A percentile compares a stretch with the other conserved stretches of the same genome.
phyloP scores from a whole-genome alignment of 2,888 invertebrate species.

The Chouioia cunea region DNA sequence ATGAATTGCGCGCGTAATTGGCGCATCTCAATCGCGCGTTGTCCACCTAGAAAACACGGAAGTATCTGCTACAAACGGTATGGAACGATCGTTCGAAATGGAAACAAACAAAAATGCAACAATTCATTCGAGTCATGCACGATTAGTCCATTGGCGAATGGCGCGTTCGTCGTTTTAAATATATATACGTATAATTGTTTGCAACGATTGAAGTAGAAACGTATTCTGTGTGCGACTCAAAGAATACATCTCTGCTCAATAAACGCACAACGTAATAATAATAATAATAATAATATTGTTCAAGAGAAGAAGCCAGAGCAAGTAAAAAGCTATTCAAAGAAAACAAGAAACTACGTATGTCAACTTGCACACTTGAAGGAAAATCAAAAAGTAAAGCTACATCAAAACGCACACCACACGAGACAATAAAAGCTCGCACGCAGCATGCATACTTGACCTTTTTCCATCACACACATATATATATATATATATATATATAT shows the following conservation, averaged over 20 bases:
- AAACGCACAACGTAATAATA: conserved; percentile 42
- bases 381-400: too few relatives aligned
- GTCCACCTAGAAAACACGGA: conserved; percentile 47
- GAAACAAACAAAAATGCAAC: conserved; percentile 16
- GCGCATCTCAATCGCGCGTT: conserved; percentile 18
- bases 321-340: too few relatives aligned
- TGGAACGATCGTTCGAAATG: conserved; percentile 26
- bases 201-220: too few relatives aligned
- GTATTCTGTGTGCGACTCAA: too few relatives aligned
- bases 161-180: too few relatives aligned
- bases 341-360: too few relatives aligned
- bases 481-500: too few relatives aligned
- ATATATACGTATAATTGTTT: too few relatives aligned
- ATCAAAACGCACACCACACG: too few relatives aligned
- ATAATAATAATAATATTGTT: conserved; percentile 44
- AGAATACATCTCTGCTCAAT: not conserved
- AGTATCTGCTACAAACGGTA: conserved; percentile 49
- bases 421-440: not conserved
- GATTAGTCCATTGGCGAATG: too few relatives aligned
- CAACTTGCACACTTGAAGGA: too few relatives aligned
- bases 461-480: conserved; percentile 54
- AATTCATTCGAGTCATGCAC: conserved; percentile 29
- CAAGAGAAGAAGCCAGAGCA: too few relatives aligned
- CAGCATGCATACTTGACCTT: conserved; percentile 66
- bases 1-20: conserved; percentile 30